Evolutionary conservation across 1,140 invertebrate species (phyloP).

Genomic region (Caerostris extrusa): DNA sequence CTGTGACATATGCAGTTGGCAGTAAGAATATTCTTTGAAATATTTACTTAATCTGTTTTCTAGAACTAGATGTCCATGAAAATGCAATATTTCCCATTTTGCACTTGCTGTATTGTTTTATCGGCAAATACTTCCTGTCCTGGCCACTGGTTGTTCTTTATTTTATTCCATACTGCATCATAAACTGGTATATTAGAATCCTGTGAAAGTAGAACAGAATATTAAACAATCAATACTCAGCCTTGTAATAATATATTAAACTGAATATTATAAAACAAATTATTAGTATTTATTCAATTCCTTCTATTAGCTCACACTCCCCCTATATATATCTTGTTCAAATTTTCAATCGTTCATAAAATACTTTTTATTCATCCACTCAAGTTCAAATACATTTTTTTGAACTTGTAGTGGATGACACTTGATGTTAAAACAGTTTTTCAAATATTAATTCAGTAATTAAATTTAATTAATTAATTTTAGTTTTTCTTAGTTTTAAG

Average conservation of each 20-base stretch:
- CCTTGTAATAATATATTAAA: neutral
- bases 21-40: neutral
- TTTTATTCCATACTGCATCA: neutral
- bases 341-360: no score
- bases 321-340: no score
- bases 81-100: slow-evolving; percentile 19
- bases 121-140: neutral
- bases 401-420: no score
- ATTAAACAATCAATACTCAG: neutral
- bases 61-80: slow-evolving; percentile 38
- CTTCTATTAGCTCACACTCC: no score
- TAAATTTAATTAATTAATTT: no score
- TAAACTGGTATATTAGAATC: neutral
- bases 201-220: neutral
- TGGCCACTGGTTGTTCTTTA: neutral
- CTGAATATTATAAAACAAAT: neutral
- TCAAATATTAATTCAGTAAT: no score
- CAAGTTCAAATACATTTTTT: no score
- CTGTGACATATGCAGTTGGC: slow-evolving; percentile 22
- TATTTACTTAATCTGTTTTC: neutral
- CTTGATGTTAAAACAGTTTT: no score
- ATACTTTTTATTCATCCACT: no score
- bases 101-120: neutral
- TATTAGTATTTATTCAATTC: no score
- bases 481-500: no score